phyloP scores from a whole-genome alignment of 2,113 vertebrate genomes.

The Crotophaga sulcirostris region DNA sequence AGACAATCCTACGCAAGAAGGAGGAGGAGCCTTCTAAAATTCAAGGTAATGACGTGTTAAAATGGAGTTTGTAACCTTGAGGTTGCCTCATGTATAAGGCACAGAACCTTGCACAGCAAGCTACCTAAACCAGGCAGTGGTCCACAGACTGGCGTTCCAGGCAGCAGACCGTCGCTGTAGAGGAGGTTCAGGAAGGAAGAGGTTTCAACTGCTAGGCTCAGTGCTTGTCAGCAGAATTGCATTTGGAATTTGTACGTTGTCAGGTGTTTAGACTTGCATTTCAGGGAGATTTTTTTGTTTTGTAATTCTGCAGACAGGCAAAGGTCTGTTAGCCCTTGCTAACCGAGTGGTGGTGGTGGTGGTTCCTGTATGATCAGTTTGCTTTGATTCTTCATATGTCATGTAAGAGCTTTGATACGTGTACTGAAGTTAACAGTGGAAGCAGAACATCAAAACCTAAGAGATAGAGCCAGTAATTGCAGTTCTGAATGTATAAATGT shows the following conservation, averaged over 20 bases:
- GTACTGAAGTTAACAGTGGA: neutral
- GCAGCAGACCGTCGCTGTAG: neutral
- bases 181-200: neutral
- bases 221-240: neutral
- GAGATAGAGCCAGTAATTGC: neutral
- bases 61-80: neutral
- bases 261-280: neutral
- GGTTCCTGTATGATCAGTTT: neutral
- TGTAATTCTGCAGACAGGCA: neutral
- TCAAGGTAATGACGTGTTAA: neutral
- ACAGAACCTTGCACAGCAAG: neutral
- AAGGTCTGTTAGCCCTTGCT: neutral
- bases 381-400: neutral
- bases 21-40: neutral
- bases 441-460: neutral
- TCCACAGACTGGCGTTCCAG: neutral
- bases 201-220: neutral
- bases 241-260: neutral
- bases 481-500: neutral
- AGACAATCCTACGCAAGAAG: neutral
- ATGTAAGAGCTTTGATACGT: neutral
- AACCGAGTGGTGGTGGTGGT: neutral
- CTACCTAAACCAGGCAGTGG: neutral
- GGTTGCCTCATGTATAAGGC: neutral
- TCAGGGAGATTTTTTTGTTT: neutral